These are phyloP conservation scores for Eustalomyia histrio DNA, from an alignment of 2,888 invertebrate genomes.

Conservation along the genomic window DNA sequence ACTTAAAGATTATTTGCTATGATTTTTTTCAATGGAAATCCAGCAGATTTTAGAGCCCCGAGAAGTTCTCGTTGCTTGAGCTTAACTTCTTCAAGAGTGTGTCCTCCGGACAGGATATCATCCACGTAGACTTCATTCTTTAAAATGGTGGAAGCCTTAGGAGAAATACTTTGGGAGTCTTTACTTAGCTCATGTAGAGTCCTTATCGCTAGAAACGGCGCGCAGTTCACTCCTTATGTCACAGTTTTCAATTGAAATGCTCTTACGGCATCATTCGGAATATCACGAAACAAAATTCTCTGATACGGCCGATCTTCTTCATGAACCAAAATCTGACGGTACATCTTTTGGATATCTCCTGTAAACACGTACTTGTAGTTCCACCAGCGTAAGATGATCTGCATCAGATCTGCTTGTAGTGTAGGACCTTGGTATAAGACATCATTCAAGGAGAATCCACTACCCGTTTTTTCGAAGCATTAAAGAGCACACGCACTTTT, in stretches of 20 bases:
- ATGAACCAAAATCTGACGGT: too few relatives aligned
- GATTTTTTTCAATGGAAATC: conserved; percentile 9
- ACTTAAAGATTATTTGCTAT: conserved; percentile 1
- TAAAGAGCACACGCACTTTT: conserved; percentile 8
- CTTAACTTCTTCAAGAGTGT: not conserved
- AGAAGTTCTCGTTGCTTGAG: not conserved
- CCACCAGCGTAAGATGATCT: too few relatives aligned
- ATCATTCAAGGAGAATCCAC: too few relatives aligned
- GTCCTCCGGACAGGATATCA: conserved; percentile 19
- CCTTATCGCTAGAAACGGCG: conserved; percentile 24
- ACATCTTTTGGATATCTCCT: too few relatives aligned
- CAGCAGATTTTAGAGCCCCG: conserved; percentile 1
- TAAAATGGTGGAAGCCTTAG: not conserved
- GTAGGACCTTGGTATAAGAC: too few relatives aligned
- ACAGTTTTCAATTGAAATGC: conserved; percentile 27
- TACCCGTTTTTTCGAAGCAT: not conserved
- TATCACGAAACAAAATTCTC: not conserved
- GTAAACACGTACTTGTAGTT: too few relatives aligned
- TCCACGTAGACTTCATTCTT: conserved; percentile 16
- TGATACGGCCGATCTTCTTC: not conserved
- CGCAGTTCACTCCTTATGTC: conserved; percentile 18
- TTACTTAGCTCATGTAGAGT: not conserved
- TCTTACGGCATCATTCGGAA: not conserved
- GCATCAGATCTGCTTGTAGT: too few relatives aligned
- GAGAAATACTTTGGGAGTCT: not conserved